phyloP scores from a whole-genome alignment of 1,140 invertebrate species.

The Megalopta genalis region DNA sequence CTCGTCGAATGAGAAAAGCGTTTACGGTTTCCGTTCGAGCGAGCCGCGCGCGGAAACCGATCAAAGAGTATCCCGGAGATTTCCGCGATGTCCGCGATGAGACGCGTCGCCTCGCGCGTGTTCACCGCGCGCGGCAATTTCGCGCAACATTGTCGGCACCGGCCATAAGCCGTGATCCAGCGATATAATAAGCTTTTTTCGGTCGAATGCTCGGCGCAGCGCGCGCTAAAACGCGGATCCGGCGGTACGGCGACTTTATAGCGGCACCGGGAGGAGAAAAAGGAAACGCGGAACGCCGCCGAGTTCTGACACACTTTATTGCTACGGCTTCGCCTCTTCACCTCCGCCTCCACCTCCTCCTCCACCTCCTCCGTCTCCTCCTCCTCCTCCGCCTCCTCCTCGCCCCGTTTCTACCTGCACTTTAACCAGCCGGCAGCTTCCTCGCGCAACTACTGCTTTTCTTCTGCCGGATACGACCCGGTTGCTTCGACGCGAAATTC shows the following conservation, averaged over 20 bases:
- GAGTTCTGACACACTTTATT: constrained; percentile 46
- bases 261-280: constrained; percentile 14
- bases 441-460: constrained; percentile 28
- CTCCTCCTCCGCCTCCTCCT: background rate
- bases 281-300: constrained; percentile 27
- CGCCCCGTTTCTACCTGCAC: background rate
- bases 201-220: background rate
- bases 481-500: background rate
- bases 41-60: no score
- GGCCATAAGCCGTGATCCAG: background rate
- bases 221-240: constrained; percentile 11
- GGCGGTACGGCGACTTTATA: constrained; percentile 26
- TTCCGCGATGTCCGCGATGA: background rate
- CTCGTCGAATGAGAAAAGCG: no score
- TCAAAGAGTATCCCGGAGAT: background rate
- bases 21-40: no score
- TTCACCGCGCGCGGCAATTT: background rate
- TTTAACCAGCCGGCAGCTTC: constrained; percentile 28
- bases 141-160: background rate
- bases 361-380: background rate
- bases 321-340: constrained; percentile 28
- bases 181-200: background rate
- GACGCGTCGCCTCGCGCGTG: no score
- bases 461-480: constrained; percentile 1
- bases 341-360: background rate